Conservation (phyloP, 2,113 vertebrate genomes). For the Ammodytes marinus region DNA sequence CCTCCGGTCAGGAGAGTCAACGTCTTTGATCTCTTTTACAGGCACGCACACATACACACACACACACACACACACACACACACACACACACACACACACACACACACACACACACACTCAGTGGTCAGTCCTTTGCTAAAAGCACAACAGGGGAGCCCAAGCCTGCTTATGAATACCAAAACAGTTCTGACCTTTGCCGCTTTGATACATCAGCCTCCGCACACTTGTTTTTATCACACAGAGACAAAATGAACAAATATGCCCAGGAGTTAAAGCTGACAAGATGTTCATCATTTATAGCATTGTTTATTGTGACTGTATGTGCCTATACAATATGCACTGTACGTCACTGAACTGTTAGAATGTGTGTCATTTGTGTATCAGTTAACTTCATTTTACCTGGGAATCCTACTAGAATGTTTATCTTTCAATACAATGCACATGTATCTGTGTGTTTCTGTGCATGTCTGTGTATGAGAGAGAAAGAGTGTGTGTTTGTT, state of each 20-base stretch:
- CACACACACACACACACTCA: not conserved
- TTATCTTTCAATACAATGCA: slow-evolving; percentile 27
- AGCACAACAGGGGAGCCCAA: slow-evolving; percentile 34
- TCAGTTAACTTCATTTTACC: slow-evolving; percentile 27
- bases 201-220: slow-evolving; percentile 30
- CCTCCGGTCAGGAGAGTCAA: slow-evolving; percentile 50
- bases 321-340: not conserved
- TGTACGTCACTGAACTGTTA: slow-evolving; percentile 40
- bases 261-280: not conserved
- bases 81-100: not conserved
- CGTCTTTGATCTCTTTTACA: slow-evolving; percentile 70
- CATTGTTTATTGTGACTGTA: slow-evolving; percentile 26
- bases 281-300: slow-evolving; percentile 24
- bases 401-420: slow-evolving; percentile 23
- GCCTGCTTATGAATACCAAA: slow-evolving; percentile 18
- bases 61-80: slow-evolving; percentile 28
- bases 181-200: slow-evolving; percentile 43
- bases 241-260: not conserved
- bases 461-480: not conserved
- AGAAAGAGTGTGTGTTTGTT: not conserved
- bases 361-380: slow-evolving; percentile 41
- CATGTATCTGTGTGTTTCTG: not conserved
- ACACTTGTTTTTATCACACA: not conserved
- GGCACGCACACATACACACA: slow-evolving; percentile 18
- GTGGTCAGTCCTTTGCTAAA: slow-evolving; percentile 19